Percentiles rank a stretch among this genome's conserved stretches.
These are phyloP conservation scores for Buathra laborator DNA, from an alignment of 2,888 invertebrate genomes.

Conservation along the genomic window DNA sequence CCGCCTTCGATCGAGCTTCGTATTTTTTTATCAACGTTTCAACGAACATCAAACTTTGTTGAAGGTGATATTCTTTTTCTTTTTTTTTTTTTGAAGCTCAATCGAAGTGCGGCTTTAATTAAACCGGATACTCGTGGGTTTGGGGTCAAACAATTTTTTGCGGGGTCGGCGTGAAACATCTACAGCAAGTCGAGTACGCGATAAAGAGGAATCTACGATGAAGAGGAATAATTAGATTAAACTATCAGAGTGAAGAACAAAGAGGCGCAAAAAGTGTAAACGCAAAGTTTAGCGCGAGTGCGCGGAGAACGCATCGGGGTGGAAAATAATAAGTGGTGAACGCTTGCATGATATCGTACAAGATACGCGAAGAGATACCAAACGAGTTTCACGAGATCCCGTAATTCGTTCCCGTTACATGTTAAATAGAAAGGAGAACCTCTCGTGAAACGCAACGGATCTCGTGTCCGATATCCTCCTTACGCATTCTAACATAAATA, in stretches of 20 bases:
- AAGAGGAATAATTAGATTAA: neutral
- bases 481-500: conserved; percentile 24
- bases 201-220: conserved; percentile 2
- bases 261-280: conserved; percentile 7
- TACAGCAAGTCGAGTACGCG: conserved; percentile 50
- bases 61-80: neutral
- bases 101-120: conserved; percentile 79
- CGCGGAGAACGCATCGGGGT: conserved; percentile 3
- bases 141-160: conserved; percentile 57
- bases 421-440: conserved; percentile 34
- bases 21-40: neutral
- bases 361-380: conserved; percentile 60
- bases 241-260: conserved; percentile 17
- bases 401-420: conserved; percentile 59
- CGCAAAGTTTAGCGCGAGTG: conserved; percentile 14
- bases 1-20: conserved; percentile 77
- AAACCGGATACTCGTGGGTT: conserved; percentile 77
- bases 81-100: conserved; percentile 62
- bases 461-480: conserved; percentile 18
- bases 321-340: conserved; percentile 34
- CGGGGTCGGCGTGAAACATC: conserved; percentile 75
- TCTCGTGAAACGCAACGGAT: conserved; percentile 30
- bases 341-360: conserved; percentile 47
- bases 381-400: conserved; percentile 59
- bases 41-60: neutral